These are phyloP conservation scores for Progne subis DNA, from an alignment of 2,113 vertebrate genomes.

Conservation along the genomic window DNA sequence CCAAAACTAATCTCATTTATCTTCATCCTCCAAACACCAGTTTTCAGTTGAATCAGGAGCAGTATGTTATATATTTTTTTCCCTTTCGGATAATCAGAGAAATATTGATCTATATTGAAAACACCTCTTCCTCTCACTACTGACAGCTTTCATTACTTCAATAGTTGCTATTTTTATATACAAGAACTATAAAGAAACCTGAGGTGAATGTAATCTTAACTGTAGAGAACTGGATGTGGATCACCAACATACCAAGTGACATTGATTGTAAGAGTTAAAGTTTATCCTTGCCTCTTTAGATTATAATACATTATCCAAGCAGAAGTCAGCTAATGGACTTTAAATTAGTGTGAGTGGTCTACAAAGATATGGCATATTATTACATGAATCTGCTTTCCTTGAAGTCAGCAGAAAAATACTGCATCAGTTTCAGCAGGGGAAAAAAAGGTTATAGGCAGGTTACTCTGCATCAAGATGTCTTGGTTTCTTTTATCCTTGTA, in stretches of 20 bases:
- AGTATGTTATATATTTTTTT: neutral
- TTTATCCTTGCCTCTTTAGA: neutral
- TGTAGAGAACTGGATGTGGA: neutral
- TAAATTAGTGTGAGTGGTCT: neutral
- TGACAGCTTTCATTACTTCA: neutral
- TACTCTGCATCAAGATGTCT: neutral
- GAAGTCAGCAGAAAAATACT: neutral
- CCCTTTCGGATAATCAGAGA: neutral
- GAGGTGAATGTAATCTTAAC: neutral
- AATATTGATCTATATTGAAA: neutral
- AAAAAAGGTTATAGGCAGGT: neutral
- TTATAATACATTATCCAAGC: neutral
- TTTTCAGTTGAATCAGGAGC: neutral
- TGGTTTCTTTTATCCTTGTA: neutral
- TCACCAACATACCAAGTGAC: neutral
- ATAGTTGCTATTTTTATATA: neutral
- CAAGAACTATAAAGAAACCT: neutral
- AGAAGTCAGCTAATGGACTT: constrained; percentile 30
- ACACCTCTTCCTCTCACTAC: neutral
- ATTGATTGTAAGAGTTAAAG: neutral
- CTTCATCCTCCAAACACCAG: neutral
- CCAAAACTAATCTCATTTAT: neutral
- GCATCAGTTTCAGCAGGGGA: neutral
- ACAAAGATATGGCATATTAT: neutral
- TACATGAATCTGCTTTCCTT: neutral